These are phyloP conservation scores for Heliconius melpomene DNA, from an alignment of 1,140 invertebrate species.

Conservation along the genomic window DNA sequence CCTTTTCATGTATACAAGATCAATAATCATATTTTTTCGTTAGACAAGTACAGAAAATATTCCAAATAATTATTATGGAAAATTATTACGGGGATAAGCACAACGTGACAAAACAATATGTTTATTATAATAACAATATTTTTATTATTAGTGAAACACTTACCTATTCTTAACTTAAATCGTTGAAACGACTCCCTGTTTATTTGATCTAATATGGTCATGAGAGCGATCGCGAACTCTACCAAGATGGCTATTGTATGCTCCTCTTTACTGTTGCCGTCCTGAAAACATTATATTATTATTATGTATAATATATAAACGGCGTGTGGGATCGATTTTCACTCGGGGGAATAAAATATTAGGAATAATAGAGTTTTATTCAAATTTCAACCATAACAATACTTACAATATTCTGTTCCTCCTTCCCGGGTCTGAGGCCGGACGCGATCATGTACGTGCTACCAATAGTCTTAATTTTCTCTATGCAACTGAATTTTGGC, in stretches of 20 bases:
- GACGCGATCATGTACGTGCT: slow-evolving; percentile 99
- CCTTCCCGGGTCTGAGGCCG: slow-evolving; percentile 93
- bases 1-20: too few relatives aligned
- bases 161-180: slow-evolving; percentile 95
- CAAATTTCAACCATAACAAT: too few relatives aligned
- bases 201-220: slow-evolving; percentile 95
- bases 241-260: slow-evolving; percentile 94
- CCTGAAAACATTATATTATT: slow-evolving; percentile 77
- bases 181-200: slow-evolving; percentile 98
- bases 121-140: too few relatives aligned
- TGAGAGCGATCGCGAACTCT: slow-evolving; percentile 96
- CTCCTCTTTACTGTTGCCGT: slow-evolving; percentile 88
- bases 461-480: slow-evolving; percentile 99
- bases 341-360: too few relatives aligned
- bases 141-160: slow-evolving; percentile 37
- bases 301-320: too few relatives aligned
- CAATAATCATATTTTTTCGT: too few relatives aligned
- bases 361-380: too few relatives aligned
- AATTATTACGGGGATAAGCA: too few relatives aligned
- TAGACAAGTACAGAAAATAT: too few relatives aligned
- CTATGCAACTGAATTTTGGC: slow-evolving; percentile 96
- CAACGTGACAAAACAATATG: too few relatives aligned
- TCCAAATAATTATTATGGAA: too few relatives aligned
- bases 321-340: neutral
- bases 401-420: slow-evolving; percentile 83